Conservation (phyloP, 2,797 vertebrate species). For the Delichon dasypus region DNA sequence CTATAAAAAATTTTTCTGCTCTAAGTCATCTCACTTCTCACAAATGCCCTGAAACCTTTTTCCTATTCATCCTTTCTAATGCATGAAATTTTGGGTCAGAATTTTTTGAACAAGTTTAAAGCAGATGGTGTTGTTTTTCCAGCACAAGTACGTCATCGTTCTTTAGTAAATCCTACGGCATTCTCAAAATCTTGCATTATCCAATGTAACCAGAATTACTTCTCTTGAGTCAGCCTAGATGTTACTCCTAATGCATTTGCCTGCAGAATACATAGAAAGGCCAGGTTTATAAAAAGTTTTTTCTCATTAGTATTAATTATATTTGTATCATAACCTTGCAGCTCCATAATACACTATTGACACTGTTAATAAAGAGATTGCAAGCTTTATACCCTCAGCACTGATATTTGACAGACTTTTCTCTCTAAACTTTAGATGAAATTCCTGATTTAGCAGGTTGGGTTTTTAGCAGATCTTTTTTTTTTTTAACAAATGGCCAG, state of each 20-base stretch:
- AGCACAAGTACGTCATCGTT: fast-evolving
- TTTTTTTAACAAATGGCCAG: not conserved
- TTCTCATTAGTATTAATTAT: not conserved
- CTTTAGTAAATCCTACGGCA: not conserved
- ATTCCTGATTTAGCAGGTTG: not conserved
- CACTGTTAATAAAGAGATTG: not conserved
- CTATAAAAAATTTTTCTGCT: not conserved
- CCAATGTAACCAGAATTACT: not conserved
- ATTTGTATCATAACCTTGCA: not conserved
- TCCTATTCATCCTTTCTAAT: not conserved
- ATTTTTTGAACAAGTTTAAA: not conserved
- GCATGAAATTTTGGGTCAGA: not conserved
- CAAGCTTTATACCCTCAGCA: not conserved
- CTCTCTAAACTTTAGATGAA: not conserved
- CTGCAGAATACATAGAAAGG: not conserved
- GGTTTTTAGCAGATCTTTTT: not conserved
- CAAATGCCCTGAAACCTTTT: not conserved
- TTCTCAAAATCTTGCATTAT: not conserved
- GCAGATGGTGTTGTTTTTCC: not conserved
- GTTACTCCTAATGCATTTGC: not conserved
- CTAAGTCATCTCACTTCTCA: not conserved
- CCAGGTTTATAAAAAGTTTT: not conserved
- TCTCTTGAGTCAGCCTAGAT: not conserved
- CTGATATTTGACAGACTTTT: not conserved
- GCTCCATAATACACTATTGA: not conserved